These are phyloP conservation scores for Alloplasta piceator DNA, from an alignment of 2,888 invertebrate species.

Conservation along the genomic window DNA sequence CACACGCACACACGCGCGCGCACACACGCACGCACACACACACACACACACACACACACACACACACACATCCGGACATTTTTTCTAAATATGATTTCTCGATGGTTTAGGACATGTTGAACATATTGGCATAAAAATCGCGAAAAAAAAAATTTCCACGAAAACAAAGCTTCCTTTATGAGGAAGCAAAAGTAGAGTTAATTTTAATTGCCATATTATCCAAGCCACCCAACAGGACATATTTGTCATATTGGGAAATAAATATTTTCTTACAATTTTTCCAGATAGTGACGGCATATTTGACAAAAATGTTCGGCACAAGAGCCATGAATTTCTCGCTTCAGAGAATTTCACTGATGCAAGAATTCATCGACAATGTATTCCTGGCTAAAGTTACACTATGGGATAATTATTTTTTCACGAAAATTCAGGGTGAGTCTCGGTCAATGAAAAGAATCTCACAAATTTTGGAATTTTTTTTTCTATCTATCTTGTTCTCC, in stretches of 20 bases:
- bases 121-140: too few species aligned
- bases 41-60: too few species aligned
- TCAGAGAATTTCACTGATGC: constrained; percentile 70
- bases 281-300: constrained; percentile 45
- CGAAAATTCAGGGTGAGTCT: constrained; percentile 68
- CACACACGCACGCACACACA: too few species aligned
- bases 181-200: too few species aligned
- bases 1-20: too few species aligned
- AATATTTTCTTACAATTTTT: background rate
- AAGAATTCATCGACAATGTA: constrained; percentile 74
- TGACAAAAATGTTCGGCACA: constrained; percentile 72
- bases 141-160: too few species aligned
- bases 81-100: too few species aligned
- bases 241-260: background rate
- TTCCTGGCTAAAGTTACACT: constrained; percentile 72
- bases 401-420: constrained; percentile 72
- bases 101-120: too few species aligned
- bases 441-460: background rate
- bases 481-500: constrained; percentile 9
- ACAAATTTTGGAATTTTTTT: background rate
- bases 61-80: too few species aligned
- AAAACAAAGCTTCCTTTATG: too few species aligned
- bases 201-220: too few species aligned
- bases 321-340: constrained; percentile 72
- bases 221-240: too few species aligned